Evolutionary conservation across 2,888 invertebrate genomes (phyloP).

Genomic region (Drosophila pseudotalamancana): DNA sequence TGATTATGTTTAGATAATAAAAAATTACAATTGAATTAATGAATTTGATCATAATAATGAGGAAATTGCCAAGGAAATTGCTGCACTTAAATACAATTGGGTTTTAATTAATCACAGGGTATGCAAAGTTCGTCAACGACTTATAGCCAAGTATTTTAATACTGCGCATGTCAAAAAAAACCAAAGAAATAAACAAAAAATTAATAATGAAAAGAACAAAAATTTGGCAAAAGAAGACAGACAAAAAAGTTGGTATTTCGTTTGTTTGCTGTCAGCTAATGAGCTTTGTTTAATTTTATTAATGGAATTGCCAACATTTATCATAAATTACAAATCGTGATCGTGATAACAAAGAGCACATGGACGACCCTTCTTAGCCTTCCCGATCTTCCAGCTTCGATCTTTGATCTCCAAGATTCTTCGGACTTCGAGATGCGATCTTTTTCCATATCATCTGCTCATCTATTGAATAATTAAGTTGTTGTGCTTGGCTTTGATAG

Average conservation of each 20-base stretch:
- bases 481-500: conserved; percentile 62
- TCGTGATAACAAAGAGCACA: conserved; percentile 69
- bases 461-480: conserved; percentile 71
- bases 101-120: conserved; percentile 1
- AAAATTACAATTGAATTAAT: neutral
- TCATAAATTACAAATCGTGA: conserved; percentile 80
- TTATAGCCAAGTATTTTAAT: too few species aligned
- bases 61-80: neutral
- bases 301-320: conserved; percentile 80
- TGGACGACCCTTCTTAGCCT: neutral
- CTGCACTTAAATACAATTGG: neutral
- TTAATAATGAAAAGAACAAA: neutral
- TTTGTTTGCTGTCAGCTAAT: conserved; percentile 64
- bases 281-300: conserved; percentile 79
- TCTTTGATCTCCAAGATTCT: conserved; percentile 21
- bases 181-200: too few species aligned
- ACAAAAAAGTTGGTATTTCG: neutral
- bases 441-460: conserved; percentile 27
- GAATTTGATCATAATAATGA: too few species aligned
- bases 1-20: neutral
- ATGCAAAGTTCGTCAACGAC: neutral
- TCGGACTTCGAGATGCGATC: conserved; percentile 8
- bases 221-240: neutral
- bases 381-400: conserved; percentile 5
- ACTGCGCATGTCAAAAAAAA: conserved; percentile 25